phyloP scores from a whole-genome alignment of 23 tunicate species.

The Aplidium turbinatum region DNA sequence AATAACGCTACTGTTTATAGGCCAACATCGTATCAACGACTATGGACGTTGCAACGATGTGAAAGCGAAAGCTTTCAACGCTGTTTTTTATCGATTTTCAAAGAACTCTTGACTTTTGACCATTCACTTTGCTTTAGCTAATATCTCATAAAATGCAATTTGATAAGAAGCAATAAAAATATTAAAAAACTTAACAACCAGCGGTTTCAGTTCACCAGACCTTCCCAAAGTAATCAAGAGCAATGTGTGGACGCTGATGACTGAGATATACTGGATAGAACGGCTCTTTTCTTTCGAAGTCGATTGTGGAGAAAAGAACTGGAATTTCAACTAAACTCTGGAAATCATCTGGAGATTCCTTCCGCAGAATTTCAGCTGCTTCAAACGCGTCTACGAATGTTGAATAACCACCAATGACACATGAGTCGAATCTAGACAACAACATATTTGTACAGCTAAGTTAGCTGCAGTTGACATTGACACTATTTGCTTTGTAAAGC shows the following conservation, averaged over 20 bases:
- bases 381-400: constrained; percentile 29
- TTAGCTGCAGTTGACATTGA: not conserved
- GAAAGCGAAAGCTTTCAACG: too few relatives aligned
- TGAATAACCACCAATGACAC: constrained; percentile 44
- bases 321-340: constrained; percentile 34
- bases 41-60: too few relatives aligned
- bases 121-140: too few relatives aligned
- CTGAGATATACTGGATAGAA: constrained; percentile 16
- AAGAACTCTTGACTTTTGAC: too few relatives aligned
- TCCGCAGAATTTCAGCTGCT: constrained; percentile 34
- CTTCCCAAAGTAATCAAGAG: constrained; percentile 64
- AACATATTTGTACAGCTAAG: not conserved
- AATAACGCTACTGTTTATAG: too few relatives aligned
- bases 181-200: too few relatives aligned
- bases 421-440: constrained; percentile 40
- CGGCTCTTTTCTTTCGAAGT: not conserved
- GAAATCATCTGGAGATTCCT: constrained; percentile 42
- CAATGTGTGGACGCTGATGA: constrained; percentile 35
- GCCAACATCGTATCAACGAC: too few relatives aligned
- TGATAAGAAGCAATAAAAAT: too few relatives aligned
- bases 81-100: too few relatives aligned
- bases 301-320: constrained; percentile 14
- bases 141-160: too few relatives aligned
- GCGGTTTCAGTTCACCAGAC: constrained; percentile 5
- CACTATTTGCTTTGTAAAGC: too few relatives aligned